Evolutionary conservation across 2,113 vertebrate species (phyloP).

Genomic region (Upupa epops): DNA sequence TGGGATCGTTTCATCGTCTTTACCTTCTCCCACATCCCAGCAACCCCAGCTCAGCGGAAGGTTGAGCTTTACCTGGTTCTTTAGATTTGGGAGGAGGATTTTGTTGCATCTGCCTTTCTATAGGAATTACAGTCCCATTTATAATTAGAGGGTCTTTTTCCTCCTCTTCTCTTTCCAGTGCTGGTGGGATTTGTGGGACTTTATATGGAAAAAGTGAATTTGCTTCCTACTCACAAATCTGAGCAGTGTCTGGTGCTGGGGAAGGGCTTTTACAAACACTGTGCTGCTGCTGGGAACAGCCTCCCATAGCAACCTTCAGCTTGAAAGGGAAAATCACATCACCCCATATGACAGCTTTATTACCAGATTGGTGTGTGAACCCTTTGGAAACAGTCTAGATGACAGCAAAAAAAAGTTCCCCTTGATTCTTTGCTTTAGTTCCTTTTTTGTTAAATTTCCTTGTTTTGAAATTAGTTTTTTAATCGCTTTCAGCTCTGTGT

Average conservation of each 20-base stretch:
- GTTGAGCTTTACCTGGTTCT: background rate
- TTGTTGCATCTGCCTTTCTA: background rate
- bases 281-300: slow-evolving; percentile 29
- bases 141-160: background rate
- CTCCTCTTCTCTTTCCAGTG: background rate
- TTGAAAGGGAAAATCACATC: slow-evolving; percentile 33
- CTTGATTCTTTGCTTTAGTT: background rate
- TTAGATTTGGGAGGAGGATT: background rate
- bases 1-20: background rate
- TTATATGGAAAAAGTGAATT: background rate
- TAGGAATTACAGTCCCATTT: background rate
- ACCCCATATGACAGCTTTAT: slow-evolving; percentile 9
- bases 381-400: background rate
- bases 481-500: background rate
- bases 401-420: background rate
- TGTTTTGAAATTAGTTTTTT: background rate
- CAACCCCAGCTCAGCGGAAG: background rate
- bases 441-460: background rate
- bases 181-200: background rate
- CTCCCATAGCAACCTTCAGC: slow-evolving; percentile 53
- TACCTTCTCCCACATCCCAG: background rate
- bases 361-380: slow-evolving; percentile 26
- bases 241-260: background rate
- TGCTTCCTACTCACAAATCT: slow-evolving; percentile 13
- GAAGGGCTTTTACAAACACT: background rate